Evolutionary conservation across 2,113 vertebrate genomes (phyloP).

Genomic region (Hypomesus transpacificus): DNA sequence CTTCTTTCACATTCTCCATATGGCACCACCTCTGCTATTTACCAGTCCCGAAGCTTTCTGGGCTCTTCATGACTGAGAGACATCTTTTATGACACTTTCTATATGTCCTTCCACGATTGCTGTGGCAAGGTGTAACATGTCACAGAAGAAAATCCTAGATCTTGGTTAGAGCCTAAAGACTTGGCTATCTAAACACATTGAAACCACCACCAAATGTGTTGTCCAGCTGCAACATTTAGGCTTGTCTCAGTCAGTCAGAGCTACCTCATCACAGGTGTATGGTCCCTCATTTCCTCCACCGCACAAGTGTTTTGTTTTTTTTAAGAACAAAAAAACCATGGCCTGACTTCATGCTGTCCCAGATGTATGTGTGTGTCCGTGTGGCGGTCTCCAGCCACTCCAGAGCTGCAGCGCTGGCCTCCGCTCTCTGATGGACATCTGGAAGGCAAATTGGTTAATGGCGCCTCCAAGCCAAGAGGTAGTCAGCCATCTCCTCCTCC

Average conservation of each 20-base stretch:
- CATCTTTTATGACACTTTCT: background rate
- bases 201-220: too few relatives aligned
- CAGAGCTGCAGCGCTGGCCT: constrained; percentile 45
- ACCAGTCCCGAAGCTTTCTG: background rate
- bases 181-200: too few relatives aligned
- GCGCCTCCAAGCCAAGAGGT: constrained; percentile 61
- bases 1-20: background rate
- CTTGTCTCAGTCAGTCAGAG: background rate
- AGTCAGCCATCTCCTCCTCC: constrained; percentile 59
- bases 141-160: too few relatives aligned
- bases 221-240: too few relatives aligned
- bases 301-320: too few relatives aligned
- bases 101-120: background rate
- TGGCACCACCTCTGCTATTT: background rate
- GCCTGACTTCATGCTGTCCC: background rate
- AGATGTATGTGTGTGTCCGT: constrained; percentile 20
- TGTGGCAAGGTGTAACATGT: too few relatives aligned
- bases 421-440: constrained; percentile 55
- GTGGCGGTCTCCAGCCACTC: constrained; percentile 7
- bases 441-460: constrained; percentile 65
- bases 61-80: background rate
- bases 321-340: too few relatives aligned
- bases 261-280: background rate
- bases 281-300: background rate
- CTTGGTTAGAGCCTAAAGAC: too few relatives aligned